A percentile compares a stretch with the other conserved stretches of the same genome.
Evolutionary conservation across 2,797 vertebrate genomes (phyloP).

Genomic region (Phyllotis vaccarum): DNA sequence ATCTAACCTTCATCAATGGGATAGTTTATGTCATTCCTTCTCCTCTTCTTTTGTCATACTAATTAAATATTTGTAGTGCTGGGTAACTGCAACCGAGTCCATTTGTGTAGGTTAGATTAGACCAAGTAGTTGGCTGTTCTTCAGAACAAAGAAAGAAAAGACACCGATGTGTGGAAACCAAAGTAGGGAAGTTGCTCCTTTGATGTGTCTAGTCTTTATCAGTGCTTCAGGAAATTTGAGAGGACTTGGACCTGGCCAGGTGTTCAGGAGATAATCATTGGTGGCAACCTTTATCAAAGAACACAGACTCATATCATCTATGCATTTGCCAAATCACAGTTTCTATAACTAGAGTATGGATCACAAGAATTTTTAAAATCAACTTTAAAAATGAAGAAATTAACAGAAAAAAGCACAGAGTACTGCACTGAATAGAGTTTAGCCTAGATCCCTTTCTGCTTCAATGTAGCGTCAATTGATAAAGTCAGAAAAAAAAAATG

Average conservation of each 20-base stretch:
- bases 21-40: not conserved
- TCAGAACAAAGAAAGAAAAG: not conserved
- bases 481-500: not conserved
- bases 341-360: not conserved
- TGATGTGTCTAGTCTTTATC: not conserved
- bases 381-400: not conserved
- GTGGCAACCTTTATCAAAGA: not conserved
- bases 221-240: not conserved
- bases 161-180: not conserved
- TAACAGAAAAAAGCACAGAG: not conserved
- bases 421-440: not conserved
- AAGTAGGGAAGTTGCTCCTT: not conserved
- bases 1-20: not conserved
- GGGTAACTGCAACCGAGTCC: not conserved
- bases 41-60: not conserved
- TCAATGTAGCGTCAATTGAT: not conserved
- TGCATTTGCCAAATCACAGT: not conserved
- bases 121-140: not conserved
- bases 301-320: not conserved
- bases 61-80: slow-evolving; percentile 15
- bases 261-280: not conserved
- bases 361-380: not conserved
- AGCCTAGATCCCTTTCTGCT: not conserved
- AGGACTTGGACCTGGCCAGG: not conserved
- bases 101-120: not conserved